A percentile compares a stretch with the other conserved stretches of the same genome.
These are phyloP conservation scores for Eupelmus urozonus DNA, from an alignment of 2,888 invertebrate genomes.

Conservation along the genomic window DNA sequence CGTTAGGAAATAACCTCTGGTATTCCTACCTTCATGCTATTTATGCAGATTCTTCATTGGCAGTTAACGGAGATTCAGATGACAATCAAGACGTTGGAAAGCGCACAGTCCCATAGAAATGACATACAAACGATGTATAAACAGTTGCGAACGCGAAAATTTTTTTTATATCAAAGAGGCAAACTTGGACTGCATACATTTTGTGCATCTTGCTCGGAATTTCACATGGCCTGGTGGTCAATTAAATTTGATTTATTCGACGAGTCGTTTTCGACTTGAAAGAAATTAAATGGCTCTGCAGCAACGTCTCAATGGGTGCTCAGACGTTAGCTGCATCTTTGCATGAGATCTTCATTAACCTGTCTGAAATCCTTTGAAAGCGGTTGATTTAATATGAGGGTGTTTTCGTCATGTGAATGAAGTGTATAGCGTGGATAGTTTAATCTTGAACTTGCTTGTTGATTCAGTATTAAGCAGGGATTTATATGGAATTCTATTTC, in stretches of 20 bases:
- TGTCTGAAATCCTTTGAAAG: conserved; percentile 20
- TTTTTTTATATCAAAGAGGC: background rate
- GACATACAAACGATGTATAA: background rate
- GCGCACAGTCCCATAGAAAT: no score
- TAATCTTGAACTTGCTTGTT: conserved; percentile 13
- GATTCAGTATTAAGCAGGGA: background rate
- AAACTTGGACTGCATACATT: background rate
- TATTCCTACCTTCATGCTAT: no score
- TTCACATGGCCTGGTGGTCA: conserved; percentile 8
- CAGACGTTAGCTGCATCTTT: background rate
- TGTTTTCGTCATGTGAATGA: conserved; percentile 6
- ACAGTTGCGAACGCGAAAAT: background rate
- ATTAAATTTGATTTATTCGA: conserved; percentile 45
- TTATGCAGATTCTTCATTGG: no score
- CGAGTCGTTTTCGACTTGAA: background rate
- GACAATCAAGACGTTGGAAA: no score
- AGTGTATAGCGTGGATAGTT: background rate
- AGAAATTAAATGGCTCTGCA: conserved; percentile 6
- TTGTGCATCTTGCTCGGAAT: background rate
- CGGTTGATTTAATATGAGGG: conserved; percentile 24
- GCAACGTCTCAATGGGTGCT: conserved; percentile 5
- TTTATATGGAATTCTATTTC: background rate
- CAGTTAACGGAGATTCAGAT: no score
- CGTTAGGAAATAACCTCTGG: no score
- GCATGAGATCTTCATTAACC: conserved; percentile 29